Percentiles rank a stretch among this genome's conserved stretches.
Evolutionary conservation across 2,797 vertebrate genomes (phyloP).

Genomic region (Otolemur crassicaudatus): DNA sequence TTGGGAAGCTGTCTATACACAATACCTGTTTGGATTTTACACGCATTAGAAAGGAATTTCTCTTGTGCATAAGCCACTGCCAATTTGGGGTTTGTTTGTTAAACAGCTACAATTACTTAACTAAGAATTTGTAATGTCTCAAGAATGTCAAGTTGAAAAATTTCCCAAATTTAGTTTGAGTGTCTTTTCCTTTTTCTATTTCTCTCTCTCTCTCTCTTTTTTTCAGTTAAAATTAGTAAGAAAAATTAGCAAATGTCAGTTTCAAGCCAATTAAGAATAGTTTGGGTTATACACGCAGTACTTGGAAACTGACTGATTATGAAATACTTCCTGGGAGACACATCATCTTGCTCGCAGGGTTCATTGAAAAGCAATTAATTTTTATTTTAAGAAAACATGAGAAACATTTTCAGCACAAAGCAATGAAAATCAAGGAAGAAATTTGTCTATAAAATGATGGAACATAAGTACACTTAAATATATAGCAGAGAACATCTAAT

Average conservation of each 20-base stretch:
- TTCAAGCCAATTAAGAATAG: conserved; percentile 79
- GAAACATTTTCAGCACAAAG: conserved; percentile 41
- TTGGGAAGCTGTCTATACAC: background rate
- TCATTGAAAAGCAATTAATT: conserved; percentile 83
- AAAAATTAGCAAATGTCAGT: conserved; percentile 80
- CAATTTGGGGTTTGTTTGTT: background rate
- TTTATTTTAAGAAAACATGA: conserved; percentile 74
- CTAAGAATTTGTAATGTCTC: accelerated
- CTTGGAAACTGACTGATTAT: conserved; percentile 77
- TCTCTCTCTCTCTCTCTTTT: background rate
- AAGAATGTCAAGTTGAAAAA: background rate
- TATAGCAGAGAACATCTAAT: background rate
- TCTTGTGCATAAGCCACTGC: accelerated
- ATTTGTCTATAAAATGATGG: conserved; percentile 34
- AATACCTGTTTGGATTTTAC: background rate
- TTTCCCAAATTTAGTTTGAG: conserved; percentile 25
- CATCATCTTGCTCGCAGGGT: conserved; percentile 74
- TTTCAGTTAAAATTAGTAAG: conserved; percentile 53
- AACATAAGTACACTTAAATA: conserved; percentile 39
- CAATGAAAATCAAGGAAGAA: conserved; percentile 30
- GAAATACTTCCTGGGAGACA: conserved; percentile 84
- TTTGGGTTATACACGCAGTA: conserved; percentile 80
- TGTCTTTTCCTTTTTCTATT: background rate
- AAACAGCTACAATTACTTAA: background rate
- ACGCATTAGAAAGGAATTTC: background rate